These are phyloP conservation scores for Acanthurus tractus DNA, from an alignment of 2,797 vertebrate genomes.

Conservation along the genomic window DNA sequence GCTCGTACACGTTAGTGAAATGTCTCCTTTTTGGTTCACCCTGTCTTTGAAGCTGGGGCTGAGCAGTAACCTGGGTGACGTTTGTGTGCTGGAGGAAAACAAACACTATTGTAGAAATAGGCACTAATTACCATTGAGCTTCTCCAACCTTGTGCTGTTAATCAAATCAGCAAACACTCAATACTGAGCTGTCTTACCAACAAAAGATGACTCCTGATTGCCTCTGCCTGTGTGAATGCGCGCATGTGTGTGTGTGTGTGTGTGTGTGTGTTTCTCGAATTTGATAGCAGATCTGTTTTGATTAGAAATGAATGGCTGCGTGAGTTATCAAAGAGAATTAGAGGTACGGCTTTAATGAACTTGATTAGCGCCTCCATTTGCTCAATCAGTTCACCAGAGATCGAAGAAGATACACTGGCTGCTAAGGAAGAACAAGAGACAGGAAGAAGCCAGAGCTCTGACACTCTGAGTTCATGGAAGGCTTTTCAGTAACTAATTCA, in stretches of 20 bases:
- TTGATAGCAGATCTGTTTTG: constrained; percentile 60
- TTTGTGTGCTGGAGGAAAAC: constrained; percentile 38
- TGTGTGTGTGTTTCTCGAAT: constrained; percentile 37
- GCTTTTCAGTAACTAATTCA: constrained; percentile 12
- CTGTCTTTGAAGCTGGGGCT: constrained; percentile 18
- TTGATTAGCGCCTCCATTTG: constrained; percentile 65
- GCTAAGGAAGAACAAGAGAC: constrained; percentile 24
- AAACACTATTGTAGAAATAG: constrained; percentile 50
- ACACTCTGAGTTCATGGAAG: constrained; percentile 17
- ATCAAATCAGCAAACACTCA: constrained; percentile 58
- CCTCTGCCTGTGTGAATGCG: background rate
- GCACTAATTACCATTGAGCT: constrained; percentile 60
- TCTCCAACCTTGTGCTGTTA: constrained; percentile 43
- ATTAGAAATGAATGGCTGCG: constrained; percentile 60
- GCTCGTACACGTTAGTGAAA: constrained; percentile 7
- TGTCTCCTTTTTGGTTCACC: background rate
- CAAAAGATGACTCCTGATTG: constrained; percentile 55
- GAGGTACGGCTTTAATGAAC: constrained; percentile 56
- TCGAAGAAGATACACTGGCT: constrained; percentile 29
- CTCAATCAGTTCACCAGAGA: constrained; percentile 59
- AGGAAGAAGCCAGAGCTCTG: background rate
- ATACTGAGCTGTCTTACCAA: constrained; percentile 43
- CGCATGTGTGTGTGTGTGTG: constrained; percentile 10
- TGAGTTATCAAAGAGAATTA: constrained; percentile 54
- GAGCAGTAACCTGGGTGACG: constrained; percentile 12